Evolutionary conservation across 2,797 vertebrate genomes (phyloP).

Genomic region (Enteromius treurensis): DNA sequence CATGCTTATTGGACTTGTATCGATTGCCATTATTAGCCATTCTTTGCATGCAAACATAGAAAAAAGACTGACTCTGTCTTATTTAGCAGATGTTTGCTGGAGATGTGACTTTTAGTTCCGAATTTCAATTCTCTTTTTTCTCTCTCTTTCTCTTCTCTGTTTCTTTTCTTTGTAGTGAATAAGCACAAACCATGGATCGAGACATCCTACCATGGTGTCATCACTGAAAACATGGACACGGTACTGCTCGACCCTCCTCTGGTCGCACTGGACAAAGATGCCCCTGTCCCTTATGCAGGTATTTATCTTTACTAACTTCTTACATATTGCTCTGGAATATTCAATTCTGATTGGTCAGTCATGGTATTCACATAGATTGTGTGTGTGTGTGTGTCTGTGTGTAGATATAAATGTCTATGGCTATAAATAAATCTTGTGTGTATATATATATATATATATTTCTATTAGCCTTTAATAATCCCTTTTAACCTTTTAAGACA

Average conservation of each 20-base stretch:
- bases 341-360: neutral
- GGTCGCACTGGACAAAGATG: slow-evolving; percentile 96
- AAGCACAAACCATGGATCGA: slow-evolving; percentile 99
- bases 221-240: slow-evolving; percentile 94
- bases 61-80: neutral
- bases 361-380: neutral
- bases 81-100: neutral
- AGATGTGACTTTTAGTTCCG: neutral
- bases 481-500: too few relatives aligned
- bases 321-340: neutral
- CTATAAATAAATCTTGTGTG: too few relatives aligned
- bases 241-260: slow-evolving; percentile 96
- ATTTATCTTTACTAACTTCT: neutral
- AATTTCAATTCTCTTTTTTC: neutral
- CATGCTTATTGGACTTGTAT: slow-evolving; percentile 21
- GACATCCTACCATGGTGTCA: slow-evolving; percentile 95
- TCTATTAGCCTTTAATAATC: too few relatives aligned
- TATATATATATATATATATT: too few relatives aligned
- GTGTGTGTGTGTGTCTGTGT: neutral
- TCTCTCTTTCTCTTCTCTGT: neutral
- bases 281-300: slow-evolving; percentile 96
- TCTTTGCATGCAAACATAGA: slow-evolving; percentile 17
- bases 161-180: slow-evolving; percentile 82
- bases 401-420: too few relatives aligned
- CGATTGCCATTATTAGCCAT: slow-evolving; percentile 10